Conservation (phyloP, 2,113 vertebrate species). For the Cyprinodon brontotheroides region DNA sequence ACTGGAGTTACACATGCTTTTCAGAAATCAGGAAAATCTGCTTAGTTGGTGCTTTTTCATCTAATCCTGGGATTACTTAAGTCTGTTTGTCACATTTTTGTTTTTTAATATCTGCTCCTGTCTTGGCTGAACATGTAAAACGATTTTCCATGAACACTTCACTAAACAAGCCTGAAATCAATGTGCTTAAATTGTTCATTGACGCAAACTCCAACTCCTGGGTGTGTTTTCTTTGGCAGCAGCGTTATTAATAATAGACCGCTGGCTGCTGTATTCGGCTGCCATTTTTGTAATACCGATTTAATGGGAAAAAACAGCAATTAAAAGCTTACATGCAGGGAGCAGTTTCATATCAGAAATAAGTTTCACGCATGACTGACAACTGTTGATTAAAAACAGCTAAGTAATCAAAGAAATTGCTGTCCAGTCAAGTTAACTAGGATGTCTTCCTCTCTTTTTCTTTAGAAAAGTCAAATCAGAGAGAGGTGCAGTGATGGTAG, state of each 20-base stretch:
- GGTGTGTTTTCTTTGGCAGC: conserved; percentile 61
- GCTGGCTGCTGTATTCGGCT: conserved; percentile 35
- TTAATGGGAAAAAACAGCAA: background rate
- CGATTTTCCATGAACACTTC: conserved; percentile 55
- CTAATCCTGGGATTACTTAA: conserved; percentile 17
- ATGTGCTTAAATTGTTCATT: conserved; percentile 60
- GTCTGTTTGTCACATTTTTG: conserved; percentile 2
- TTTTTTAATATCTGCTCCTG: background rate
- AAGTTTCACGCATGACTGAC: background rate
- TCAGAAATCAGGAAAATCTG: conserved; percentile 45
- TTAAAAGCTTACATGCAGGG: background rate
- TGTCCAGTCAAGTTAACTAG: too few species aligned
- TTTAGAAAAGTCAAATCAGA: conserved; percentile 23
- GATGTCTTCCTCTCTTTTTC: conserved; percentile 15
- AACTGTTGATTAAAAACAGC: background rate
- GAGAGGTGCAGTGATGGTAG: conserved; percentile 18
- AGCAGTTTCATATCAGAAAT: background rate
- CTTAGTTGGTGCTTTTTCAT: conserved; percentile 34
- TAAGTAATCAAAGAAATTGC: background rate
- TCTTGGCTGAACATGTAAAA: conserved; percentile 22
- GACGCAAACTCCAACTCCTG: conserved; percentile 44
- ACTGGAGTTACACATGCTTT: conserved; percentile 33
- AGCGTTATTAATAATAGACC: conserved; percentile 29
- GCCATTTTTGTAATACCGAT: conserved; percentile 9
- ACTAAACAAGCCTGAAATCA: conserved; percentile 28